phyloP scores from a whole-genome alignment of 2,888 invertebrate genomes.

The Oscheius sp. region DNA sequence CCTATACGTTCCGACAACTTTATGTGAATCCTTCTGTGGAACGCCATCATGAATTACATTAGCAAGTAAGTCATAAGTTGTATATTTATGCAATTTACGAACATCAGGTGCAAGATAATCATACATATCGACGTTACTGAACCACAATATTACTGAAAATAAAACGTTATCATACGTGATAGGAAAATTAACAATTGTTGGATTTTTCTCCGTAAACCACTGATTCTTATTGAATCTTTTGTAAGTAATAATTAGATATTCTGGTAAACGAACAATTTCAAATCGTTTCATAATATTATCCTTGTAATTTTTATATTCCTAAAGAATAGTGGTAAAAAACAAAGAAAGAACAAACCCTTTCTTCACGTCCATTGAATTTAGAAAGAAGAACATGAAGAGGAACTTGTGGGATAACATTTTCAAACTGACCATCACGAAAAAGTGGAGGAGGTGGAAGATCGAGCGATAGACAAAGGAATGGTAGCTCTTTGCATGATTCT shows the following conservation, averaged over 20 bases:
- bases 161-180: constrained; percentile 81
- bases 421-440: constrained; percentile 94
- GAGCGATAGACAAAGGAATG: constrained; percentile 94
- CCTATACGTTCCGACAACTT: constrained; percentile 92
- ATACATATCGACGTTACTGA: constrained; percentile 93
- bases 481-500: constrained; percentile 86
- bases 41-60: constrained; percentile 99
- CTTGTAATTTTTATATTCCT: constrained; percentile 97
- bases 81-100: constrained; percentile 77
- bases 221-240: constrained; percentile 98
- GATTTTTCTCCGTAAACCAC: constrained; percentile 98
- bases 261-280: constrained; percentile 84
- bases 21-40: constrained; percentile 90
- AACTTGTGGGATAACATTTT: constrained; percentile 94
- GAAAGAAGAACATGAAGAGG: constrained; percentile 90
- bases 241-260: constrained; percentile 85
- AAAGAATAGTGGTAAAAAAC: constrained; percentile 9
- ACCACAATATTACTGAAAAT: constrained; percentile 47
- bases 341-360: constrained; percentile 76
- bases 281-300: constrained; percentile 97
- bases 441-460: constrained; percentile 96
- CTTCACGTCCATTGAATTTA: constrained; percentile 93
- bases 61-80: constrained; percentile 93
- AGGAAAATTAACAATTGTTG: constrained; percentile 99
- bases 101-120: constrained; percentile 88